Evolutionary conservation across 2,113 vertebrate species (phyloP).

Genomic region (Sceloporus undulatus): DNA sequence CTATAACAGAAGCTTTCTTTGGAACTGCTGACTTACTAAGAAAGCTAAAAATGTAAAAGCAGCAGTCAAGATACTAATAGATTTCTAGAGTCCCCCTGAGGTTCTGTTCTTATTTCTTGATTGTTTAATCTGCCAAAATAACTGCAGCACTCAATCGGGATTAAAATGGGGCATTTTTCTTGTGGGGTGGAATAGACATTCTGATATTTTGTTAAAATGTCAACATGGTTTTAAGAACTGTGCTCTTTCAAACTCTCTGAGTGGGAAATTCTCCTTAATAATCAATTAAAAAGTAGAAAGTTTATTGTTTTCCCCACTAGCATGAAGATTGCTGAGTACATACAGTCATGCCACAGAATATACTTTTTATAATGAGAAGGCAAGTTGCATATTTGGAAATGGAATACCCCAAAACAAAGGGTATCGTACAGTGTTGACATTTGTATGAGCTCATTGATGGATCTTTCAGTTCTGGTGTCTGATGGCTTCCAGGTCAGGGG

Average conservation of each 20-base stretch:
- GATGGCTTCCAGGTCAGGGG: too few relatives aligned
- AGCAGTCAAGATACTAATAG: not conserved
- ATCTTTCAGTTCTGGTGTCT: not conserved
- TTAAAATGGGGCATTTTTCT: not conserved
- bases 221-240: not conserved
- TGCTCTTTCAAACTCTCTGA: not conserved
- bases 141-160: not conserved
- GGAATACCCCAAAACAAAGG: not conserved
- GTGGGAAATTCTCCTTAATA: not conserved
- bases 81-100: not conserved
- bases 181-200: not conserved
- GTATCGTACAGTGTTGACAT: not conserved
- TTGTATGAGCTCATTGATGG: not conserved
- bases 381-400: not conserved
- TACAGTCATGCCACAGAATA: not conserved
- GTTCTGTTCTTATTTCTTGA: not conserved
- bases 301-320: too few relatives aligned
- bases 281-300: too few relatives aligned
- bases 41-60: not conserved
- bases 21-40: conserved; percentile 10
- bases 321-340: too few relatives aligned
- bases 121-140: not conserved
- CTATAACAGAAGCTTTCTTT: not conserved
- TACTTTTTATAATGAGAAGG: not conserved
- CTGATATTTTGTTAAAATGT: conserved; percentile 12